Base-by-base conservation (phyloP, 2,888 invertebrate species). In the Drosophila incognita region DNA sequence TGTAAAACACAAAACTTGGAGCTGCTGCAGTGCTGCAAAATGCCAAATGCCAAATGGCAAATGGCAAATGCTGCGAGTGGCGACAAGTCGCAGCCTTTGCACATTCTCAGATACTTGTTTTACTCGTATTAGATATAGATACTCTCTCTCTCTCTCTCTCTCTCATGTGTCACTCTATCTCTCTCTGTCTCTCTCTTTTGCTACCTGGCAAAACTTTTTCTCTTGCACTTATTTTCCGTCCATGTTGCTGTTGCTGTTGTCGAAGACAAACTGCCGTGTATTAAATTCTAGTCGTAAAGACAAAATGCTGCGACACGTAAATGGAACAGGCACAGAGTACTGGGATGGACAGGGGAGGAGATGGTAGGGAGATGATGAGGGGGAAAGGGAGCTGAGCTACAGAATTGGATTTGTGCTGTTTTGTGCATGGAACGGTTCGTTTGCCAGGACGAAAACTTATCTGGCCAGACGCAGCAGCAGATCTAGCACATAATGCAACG, bases 231-330 rank as follows among this genome's bases (percentile, higher is more conserved):
- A 13, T 8, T 46, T 51, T 51, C 15, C 21, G 31, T 21, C 33
- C 33, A 33, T 24, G 24, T 33, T 35, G 13, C 31, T 63, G 42
- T 71, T 59, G 56, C 76, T 71, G 57, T 76, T 80, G 84, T 77
- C 76, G 74, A 79, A 90, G 90, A 90, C 90, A 88, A 88, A 88
- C 87, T 88, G 81, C 81, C 77, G 87, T 80, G 89, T 87, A 90
- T 88, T 90, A 88, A 79, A 90, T 87, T 88, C 81, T 78, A 87
- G 88, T 69, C 81, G 53, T 79, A 84, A 90, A 90, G 89, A 89
- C 90, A 87, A 89, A 87, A 89, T 87, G 87, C 83, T 76, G 73
- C 83, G 69, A 69, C 83, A 85, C 75, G 76, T 67, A 76, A 82
- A 74, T 72, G 71, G 72, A 65, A 21, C 57, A 57, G 40, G 10